phyloP scores from a whole-genome alignment of 1,140 invertebrate genomes.

The Drosophila suzukii region DNA sequence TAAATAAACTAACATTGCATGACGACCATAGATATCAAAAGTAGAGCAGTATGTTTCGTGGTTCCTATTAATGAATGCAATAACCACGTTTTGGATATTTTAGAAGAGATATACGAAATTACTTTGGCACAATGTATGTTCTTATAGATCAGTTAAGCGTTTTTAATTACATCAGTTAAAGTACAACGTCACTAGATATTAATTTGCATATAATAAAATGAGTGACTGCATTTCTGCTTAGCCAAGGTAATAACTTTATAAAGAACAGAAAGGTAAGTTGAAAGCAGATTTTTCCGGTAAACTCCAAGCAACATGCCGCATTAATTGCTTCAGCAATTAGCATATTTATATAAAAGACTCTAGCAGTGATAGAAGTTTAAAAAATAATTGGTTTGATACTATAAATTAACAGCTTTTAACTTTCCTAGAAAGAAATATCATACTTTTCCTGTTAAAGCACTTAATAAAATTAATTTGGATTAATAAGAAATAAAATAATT shows the following conservation, averaged over 20 bases:
- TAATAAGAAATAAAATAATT: neutral
- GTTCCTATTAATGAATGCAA: too few species aligned
- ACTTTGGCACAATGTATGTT: neutral
- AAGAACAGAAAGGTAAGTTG: neutral
- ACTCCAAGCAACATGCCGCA: neutral
- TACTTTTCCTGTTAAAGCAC: neutral
- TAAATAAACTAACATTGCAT: constrained; percentile 1
- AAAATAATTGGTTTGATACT: neutral
- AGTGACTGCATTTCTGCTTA: neutral
- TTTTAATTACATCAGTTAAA: neutral
- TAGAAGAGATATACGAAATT: neutral
- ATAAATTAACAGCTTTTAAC: neutral
- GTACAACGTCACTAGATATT: neutral
- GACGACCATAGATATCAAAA: neutral
- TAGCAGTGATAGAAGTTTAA: too few species aligned
- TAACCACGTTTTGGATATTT: neutral
- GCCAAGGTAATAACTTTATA: neutral
- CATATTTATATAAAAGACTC: neutral
- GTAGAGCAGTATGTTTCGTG: neutral
- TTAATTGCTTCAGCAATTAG: neutral
- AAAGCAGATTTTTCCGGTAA: neutral
- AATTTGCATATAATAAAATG: neutral
- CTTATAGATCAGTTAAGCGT: neutral
- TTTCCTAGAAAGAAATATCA: neutral
- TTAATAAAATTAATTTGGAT: neutral